Evolutionary conservation across 2,113 vertebrate species (phyloP).

Genomic region (Bostrychus sinensis): DNA sequence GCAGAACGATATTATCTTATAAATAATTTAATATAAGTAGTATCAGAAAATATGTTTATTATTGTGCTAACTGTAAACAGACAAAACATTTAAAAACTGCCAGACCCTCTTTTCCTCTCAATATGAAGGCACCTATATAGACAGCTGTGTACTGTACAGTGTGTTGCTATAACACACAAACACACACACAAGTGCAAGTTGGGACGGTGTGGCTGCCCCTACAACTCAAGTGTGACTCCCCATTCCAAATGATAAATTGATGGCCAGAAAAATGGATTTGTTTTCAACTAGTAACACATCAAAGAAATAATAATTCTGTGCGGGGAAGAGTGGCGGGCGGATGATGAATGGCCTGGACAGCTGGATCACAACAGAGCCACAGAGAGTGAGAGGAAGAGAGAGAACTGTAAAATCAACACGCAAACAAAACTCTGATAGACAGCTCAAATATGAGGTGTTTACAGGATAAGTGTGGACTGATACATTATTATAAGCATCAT

Average conservation of each 20-base stretch:
- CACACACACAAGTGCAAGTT: conserved; percentile 27
- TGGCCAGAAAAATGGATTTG: conserved; percentile 84
- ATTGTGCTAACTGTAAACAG: too few relatives aligned
- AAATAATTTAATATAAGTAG: too few relatives aligned
- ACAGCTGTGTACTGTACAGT: not conserved
- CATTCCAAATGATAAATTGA: conserved; percentile 83
- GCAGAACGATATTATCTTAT: too few relatives aligned
- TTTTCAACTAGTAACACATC: conserved; percentile 85
- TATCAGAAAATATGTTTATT: too few relatives aligned
- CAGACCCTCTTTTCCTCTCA: too few relatives aligned
- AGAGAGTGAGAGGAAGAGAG: conserved; percentile 58
- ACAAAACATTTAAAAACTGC: too few relatives aligned
- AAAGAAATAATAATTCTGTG: conserved; percentile 85
- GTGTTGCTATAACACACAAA: not conserved
- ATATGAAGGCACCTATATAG: not conserved
- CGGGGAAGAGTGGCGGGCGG: conserved; percentile 70
- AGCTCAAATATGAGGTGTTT: conserved; percentile 22
- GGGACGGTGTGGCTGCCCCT: conserved; percentile 66
- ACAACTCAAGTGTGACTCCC: conserved; percentile 81
- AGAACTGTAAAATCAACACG: conserved; percentile 65
- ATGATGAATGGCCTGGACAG: conserved; percentile 82
- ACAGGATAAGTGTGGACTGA: too few relatives aligned
- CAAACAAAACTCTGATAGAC: conserved; percentile 57
- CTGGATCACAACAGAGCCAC: conserved; percentile 78
- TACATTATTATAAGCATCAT: not conserved